Conservation (phyloP, 1,140 invertebrate species). For the Drosophila athabasca region DNA sequence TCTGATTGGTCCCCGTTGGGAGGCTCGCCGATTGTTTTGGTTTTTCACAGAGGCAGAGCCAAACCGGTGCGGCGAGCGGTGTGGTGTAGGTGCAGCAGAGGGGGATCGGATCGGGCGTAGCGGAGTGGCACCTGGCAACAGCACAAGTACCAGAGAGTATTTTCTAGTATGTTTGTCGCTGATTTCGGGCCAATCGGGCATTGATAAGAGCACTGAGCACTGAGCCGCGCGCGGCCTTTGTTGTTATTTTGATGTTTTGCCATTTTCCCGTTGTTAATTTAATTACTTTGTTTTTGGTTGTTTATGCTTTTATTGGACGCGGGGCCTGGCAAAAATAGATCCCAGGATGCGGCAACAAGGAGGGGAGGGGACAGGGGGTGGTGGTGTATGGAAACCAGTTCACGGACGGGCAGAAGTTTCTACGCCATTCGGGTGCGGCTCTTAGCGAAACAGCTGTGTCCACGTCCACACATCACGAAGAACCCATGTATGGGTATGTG, state of each 20-base stretch:
- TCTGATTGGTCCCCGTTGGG: conserved; percentile 64
- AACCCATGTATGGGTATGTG: conserved; percentile 7
- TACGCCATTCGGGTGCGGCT: conserved; percentile 11
- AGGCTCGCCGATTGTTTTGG: conserved; percentile 79
- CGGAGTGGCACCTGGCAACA: conserved; percentile 59
- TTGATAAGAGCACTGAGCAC: conserved; percentile 21
- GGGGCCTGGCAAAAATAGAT: conserved; percentile 29
- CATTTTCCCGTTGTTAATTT: conserved; percentile 53
- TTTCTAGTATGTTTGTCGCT: conserved; percentile 18
- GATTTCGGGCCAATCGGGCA: conserved; percentile 17
- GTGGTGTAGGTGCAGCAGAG: background rate
- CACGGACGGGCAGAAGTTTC: conserved; percentile 31
- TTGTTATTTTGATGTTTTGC: conserved; percentile 41
- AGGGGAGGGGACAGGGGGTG: background rate
- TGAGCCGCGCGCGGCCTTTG: conserved; percentile 2
- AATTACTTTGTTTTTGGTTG: conserved; percentile 65
- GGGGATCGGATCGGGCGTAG: background rate
- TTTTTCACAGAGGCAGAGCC: conserved; percentile 46
- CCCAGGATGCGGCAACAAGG: background rate
- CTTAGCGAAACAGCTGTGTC: conserved; percentile 25
- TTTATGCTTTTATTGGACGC: conserved; percentile 53
- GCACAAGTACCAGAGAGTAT: conserved; percentile 1
- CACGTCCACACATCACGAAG: background rate
- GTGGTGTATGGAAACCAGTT: conserved; percentile 27
- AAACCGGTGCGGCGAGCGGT: no score